phyloP scores from a whole-genome alignment of 2,113 vertebrate genomes.

The Alexandromys fortis region DNA sequence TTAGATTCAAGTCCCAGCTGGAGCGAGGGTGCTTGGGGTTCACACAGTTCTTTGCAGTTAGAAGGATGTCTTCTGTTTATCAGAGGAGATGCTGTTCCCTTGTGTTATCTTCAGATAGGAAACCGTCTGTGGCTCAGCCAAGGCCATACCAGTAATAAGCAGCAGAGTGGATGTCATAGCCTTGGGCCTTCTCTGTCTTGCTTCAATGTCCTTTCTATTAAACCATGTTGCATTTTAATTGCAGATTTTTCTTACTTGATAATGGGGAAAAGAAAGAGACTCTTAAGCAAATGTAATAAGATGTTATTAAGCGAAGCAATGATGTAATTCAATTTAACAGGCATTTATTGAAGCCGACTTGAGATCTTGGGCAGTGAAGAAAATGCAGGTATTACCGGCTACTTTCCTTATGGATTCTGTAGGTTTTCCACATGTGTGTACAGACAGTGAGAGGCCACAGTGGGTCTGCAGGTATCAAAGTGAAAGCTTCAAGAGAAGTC shows the following conservation, averaged over 20 bases:
- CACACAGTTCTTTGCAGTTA: not conserved
- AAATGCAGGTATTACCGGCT: not conserved
- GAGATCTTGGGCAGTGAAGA: not conserved
- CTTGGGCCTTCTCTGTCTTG: not conserved
- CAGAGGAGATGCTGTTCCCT: not conserved
- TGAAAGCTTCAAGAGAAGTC: not conserved
- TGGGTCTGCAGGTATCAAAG: not conserved
- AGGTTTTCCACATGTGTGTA: not conserved
- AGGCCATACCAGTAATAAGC: accelerated
- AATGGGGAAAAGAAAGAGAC: not conserved
- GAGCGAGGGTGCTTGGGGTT: not conserved
- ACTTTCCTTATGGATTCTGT: not conserved
- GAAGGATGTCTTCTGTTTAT: not conserved
- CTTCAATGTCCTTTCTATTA: not conserved
- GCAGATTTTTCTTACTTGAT: conserved; percentile 3
- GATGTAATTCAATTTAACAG: not conserved
- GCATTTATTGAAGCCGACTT: not conserved
- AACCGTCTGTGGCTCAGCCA: not conserved
- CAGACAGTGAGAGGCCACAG: not conserved
- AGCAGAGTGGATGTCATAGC: not conserved
- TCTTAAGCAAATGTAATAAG: not conserved
- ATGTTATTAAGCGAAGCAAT: not conserved
- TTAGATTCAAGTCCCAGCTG: not conserved
- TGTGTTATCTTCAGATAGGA: not conserved
- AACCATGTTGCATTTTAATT: not conserved